Percentiles rank a stretch among this genome's conserved stretches.
Evolutionary conservation across 1,140 invertebrate genomes (phyloP).

Genomic region (Orius insidiosus): DNA sequence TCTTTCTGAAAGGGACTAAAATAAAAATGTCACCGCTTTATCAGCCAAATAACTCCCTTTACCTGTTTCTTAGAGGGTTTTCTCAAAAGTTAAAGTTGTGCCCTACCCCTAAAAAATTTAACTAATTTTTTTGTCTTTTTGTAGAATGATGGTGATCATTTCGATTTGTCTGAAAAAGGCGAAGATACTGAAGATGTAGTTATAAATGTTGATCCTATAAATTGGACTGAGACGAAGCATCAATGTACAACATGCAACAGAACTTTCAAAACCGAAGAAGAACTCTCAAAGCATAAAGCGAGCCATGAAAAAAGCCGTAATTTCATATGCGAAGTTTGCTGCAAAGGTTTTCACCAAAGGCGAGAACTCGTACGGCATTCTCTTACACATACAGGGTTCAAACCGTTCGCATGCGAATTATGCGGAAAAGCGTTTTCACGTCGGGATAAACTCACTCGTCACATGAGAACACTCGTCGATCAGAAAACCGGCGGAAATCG

Average conservation of each 20-base stretch:
- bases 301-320: slow-evolving; percentile 3
- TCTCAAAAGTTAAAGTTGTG: no score
- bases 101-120: no score
- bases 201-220: slow-evolving; percentile 10
- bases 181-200: slow-evolving; percentile 10
- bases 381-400: slow-evolving; percentile 32
- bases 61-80: no score
- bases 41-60: no score
- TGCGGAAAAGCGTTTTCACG: slow-evolving; percentile 30
- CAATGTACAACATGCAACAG: background rate
- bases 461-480: slow-evolving; percentile 4
- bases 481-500: background rate
- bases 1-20: no score
- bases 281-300: background rate
- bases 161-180: background rate
- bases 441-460: slow-evolving; percentile 11
- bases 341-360: slow-evolving; percentile 27
- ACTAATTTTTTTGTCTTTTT: no score
- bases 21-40: no score
- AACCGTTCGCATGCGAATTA: slow-evolving; percentile 32
- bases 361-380: slow-evolving; percentile 20
- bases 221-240: slow-evolving; percentile 5
- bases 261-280: background rate
- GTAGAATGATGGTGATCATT: no score
- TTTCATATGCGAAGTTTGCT: slow-evolving; percentile 13